Base-by-base conservation (phyloP, 2,888 invertebrate genomes). In the Latheticus oryzae region DNA sequence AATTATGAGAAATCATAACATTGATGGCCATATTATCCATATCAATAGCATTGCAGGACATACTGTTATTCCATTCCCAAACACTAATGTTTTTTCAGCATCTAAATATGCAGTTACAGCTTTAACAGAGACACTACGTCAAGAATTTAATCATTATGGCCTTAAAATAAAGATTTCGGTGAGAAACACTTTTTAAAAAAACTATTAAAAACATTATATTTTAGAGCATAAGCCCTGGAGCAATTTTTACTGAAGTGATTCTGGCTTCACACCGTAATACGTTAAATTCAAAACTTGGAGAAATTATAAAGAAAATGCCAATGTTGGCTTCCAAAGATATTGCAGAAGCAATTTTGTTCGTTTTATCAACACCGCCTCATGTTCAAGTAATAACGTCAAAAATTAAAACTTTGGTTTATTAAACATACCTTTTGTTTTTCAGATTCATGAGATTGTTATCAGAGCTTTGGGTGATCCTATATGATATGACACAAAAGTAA, bases 221-320 rank as follows among this genome's bases (percentile, higher is more conserved):
- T 65, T 45, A 72, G 72, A 70, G 69, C 37, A 60, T 72, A 21
- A 71, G 70, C 56, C 72, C 72, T 4, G 71, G 71, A 7, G 15
- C 56, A 2, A 67, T 67, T 7, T 50, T 47, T 11, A 68, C 71
- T 3, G 67, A 68, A 45, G 60, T 69, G n/a, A 11, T 37, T n/a
- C 13, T 5, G 13, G 37, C 17, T 8, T 8, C 37, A 1, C 3
- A 12, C 5, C 17, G 7, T 13, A 5, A 15, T 2, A 12, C n/a
- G 5, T 15, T 33, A 7, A 8, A 33, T 15, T 16, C 33, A n/a
- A 13, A 5, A 37, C 5, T 17, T n/a, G 19, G 11, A 3, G 37
- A 37, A 3, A 24, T 24, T 24, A 5, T 45, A 5, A 26, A 45
- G 7, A 12, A 9, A 3, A 17, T 30, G 24, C 53, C 53, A 2